These are phyloP conservation scores for Cetonia aurata DNA, from an alignment of 2,888 invertebrate species.

Conservation along the genomic window DNA sequence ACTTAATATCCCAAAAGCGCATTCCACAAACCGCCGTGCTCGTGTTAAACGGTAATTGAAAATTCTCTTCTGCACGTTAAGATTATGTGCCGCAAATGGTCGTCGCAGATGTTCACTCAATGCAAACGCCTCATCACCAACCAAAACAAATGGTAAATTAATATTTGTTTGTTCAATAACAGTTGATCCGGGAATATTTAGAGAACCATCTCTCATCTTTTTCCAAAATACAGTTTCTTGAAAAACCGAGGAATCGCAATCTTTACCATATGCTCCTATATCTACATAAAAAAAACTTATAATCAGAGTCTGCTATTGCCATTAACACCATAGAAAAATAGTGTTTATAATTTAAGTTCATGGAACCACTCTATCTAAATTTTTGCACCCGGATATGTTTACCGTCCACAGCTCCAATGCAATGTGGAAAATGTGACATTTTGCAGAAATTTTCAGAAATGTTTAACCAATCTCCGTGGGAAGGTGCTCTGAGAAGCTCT, in stretches of 20 bases:
- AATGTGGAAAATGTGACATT: too few relatives aligned
- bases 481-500: too few relatives aligned
- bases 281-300: constrained; percentile 31
- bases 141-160: constrained; percentile 20
- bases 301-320: constrained; percentile 28
- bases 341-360: constrained; percentile 54
- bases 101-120: constrained; percentile 14
- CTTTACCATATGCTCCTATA: constrained; percentile 23
- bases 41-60: constrained; percentile 31
- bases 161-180: constrained; percentile 24
- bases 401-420: constrained; percentile 55
- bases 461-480: too few relatives aligned
- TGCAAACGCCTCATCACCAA: constrained; percentile 34
- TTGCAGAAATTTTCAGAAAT: too few relatives aligned
- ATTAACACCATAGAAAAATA: constrained; percentile 32
- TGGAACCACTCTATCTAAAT: constrained; percentile 51
- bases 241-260: constrained; percentile 14
- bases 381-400: constrained; percentile 55
- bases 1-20: constrained; percentile 38
- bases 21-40: constrained; percentile 35
- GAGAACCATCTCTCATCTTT: constrained; percentile 46
- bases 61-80: constrained; percentile 2
- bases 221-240: constrained; percentile 6
- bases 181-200: constrained; percentile 34
- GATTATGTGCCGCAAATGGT: constrained; percentile 20